Conservation (phyloP, 2,797 vertebrate species). For the Galaxias olidus region DNA sequence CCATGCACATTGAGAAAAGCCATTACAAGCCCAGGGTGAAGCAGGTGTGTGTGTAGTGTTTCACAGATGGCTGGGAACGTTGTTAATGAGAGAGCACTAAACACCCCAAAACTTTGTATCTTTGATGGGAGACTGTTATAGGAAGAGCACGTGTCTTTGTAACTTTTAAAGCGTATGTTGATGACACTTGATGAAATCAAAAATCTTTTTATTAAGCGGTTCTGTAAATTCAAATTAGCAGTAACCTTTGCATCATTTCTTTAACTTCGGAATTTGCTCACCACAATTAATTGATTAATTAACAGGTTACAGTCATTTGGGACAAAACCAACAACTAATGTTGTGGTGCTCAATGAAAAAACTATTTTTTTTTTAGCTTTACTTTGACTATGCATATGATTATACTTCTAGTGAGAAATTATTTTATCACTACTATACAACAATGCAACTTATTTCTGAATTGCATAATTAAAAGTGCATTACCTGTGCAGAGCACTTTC, state of each 20-base stretch:
- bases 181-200: no score
- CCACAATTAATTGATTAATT: no score
- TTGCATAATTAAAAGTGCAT: constrained; percentile 99
- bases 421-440: constrained; percentile 58
- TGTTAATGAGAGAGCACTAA: constrained; percentile 73
- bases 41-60: constrained; percentile 78
- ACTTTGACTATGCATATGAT: constrained; percentile 5
- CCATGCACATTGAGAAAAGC: constrained; percentile 77
- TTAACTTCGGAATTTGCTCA: no score
- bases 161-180: background rate
- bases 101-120: constrained; percentile 68
- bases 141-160: constrained; percentile 31
- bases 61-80: constrained; percentile 76
- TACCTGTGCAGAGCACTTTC: constrained; percentile 92
- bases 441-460: constrained; percentile 82
- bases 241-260: no score
- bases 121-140: constrained; percentile 61
- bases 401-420: constrained; percentile 58
- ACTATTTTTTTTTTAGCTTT: no score
- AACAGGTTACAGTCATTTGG: no score
- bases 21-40: constrained; percentile 73
- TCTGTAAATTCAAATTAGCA: no score
- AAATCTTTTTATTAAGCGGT: no score
- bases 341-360: no score
- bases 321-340: no score